These are phyloP conservation scores for Agrochola macilenta DNA, from an alignment of 2,888 invertebrate genomes.

Conservation along the genomic window DNA sequence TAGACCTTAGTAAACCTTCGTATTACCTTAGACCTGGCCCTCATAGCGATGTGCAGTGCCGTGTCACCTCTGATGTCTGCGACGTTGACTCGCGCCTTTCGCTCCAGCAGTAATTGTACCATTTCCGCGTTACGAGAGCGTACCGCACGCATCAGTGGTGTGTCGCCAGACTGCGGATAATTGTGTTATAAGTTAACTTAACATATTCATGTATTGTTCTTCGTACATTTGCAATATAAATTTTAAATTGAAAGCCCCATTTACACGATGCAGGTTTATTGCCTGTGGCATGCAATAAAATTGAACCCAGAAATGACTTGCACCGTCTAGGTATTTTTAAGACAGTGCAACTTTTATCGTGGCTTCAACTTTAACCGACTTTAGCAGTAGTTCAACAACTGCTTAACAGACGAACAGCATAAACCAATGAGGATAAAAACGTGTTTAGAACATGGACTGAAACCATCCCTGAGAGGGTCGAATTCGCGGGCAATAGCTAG, in stretches of 20 bases:
- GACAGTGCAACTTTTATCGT: no score
- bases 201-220: neutral
- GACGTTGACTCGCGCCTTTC: slow-evolving; percentile 97
- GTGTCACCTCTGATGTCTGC: slow-evolving; percentile 98
- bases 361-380: neutral
- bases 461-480: no score
- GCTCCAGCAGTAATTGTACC: slow-evolving; percentile 97
- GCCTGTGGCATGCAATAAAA: neutral
- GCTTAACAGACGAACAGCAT: neutral
- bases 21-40: slow-evolving; percentile 95
- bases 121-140: slow-evolving; percentile 97
- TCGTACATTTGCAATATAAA: neutral
- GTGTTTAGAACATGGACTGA: neutral
- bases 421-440: neutral
- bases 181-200: neutral
- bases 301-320: no score
- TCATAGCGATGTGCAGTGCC: slow-evolving; percentile 98
- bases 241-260: neutral
- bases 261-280: neutral
- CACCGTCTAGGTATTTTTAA: no score
- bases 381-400: neutral
- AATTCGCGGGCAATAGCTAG: neutral
- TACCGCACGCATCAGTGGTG: slow-evolving; percentile 97
- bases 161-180: slow-evolving; percentile 95
- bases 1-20: neutral